A percentile compares a stretch with the other conserved stretches of the same genome.
These are phyloP conservation scores for Cantharis flavilabris DNA, from an alignment of 2,888 invertebrate genomes.

Conservation along the genomic window DNA sequence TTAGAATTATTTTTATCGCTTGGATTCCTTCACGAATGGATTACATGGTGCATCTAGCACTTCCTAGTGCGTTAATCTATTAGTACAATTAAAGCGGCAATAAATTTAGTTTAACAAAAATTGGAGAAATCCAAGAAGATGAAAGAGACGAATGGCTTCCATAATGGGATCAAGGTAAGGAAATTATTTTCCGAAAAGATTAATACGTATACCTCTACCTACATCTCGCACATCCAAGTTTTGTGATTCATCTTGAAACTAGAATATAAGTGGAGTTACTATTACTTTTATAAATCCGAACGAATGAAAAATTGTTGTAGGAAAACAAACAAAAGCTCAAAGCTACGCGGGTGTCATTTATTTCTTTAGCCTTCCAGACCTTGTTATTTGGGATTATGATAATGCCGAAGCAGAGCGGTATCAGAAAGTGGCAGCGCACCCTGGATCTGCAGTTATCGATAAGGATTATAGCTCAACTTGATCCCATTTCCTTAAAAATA, in stretches of 20 bases:
- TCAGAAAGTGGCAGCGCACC: conserved; percentile 25
- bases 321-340: conserved; percentile 26
- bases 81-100: neutral
- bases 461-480: conserved; percentile 26
- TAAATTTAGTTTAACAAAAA: neutral
- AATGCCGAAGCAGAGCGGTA: conserved; percentile 26
- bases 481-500: conserved; percentile 22
- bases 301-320: conserved; percentile 12
- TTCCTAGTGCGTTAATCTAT: neutral
- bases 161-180: neutral
- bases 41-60: neutral
- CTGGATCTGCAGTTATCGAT: conserved; percentile 30
- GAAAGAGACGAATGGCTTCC: neutral
- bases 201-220: neutral
- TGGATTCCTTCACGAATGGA: neutral
- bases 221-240: neutral
- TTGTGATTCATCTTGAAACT: neutral
- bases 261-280: neutral
- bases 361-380: conserved; percentile 23
- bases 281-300: neutral
- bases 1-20: neutral
- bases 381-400: conserved; percentile 32
- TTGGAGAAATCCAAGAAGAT: neutral
- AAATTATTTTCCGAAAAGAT: neutral
- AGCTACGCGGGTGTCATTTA: conserved; percentile 20